Evolutionary conservation across 2,888 invertebrate species (phyloP).

Genomic region (Polyommatus iphigenia): DNA sequence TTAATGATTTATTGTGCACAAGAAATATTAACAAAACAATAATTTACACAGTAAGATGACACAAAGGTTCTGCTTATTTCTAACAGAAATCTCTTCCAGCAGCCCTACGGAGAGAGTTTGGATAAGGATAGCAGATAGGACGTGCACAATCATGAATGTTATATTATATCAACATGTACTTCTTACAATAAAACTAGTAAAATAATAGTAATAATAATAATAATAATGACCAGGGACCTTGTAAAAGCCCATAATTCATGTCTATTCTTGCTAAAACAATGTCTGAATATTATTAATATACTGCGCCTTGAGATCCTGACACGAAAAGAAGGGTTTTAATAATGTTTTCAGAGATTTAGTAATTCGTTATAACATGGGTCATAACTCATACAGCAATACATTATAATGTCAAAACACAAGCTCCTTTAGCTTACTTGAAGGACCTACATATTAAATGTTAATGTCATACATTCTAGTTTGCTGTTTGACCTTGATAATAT

Average conservation of each 20-base stretch:
- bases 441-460: conserved; percentile 2
- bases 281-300: too few relatives aligned
- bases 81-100: too few relatives aligned
- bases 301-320: not conserved
- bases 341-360: not conserved
- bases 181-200: too few relatives aligned
- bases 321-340: not conserved
- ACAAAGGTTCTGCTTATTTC: too few relatives aligned
- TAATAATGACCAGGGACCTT: too few relatives aligned
- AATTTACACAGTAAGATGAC: not conserved
- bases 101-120: too few relatives aligned
- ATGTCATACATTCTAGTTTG: not conserved
- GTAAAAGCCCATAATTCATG: not conserved
- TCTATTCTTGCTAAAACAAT: too few relatives aligned
- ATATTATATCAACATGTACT: too few relatives aligned
- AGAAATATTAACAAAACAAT: too few relatives aligned
- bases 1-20: too few relatives aligned
- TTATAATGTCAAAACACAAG: conserved; percentile 21
- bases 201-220: too few relatives aligned
- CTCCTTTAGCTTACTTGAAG: not conserved
- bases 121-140: not conserved
- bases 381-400: conserved; percentile 19
- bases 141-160: too few relatives aligned
- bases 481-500: not conserved
- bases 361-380: conserved; percentile 13